Evolutionary conservation across 92 coral and sea anemone species (phyloP).

Genomic region (Porites lobata): DNA sequence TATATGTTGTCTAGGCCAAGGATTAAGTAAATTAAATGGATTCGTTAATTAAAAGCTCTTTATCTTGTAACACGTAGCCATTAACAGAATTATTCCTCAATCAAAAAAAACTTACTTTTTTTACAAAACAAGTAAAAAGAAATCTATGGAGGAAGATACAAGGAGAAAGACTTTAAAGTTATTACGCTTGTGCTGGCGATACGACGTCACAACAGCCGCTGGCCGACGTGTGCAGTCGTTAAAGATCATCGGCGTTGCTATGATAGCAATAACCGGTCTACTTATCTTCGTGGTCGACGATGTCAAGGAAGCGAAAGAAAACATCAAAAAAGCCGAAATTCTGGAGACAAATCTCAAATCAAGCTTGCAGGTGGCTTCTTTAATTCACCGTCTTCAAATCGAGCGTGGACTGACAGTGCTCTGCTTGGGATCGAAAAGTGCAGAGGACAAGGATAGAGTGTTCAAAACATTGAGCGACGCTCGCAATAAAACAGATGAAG

Average conservation of each 20-base stretch:
- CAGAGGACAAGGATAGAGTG: not conserved
- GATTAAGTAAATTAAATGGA: too few species aligned
- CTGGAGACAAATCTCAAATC: slow-evolving; percentile 40
- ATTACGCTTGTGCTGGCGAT: slow-evolving; percentile 32
- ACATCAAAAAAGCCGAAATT: slow-evolving; percentile 25
- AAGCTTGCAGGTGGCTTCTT: slow-evolving; percentile 59
- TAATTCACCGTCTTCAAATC: slow-evolving; percentile 72
- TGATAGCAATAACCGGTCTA: slow-evolving; percentile 53
- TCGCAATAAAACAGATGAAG: slow-evolving; percentile 23
- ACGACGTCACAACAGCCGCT: slow-evolving; percentile 55
- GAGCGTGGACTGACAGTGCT: slow-evolving; percentile 73
- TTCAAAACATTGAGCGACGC: slow-evolving; percentile 26
- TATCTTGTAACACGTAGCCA: too few species aligned
- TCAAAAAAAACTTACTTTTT: too few species aligned
- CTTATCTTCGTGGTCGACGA: slow-evolving; percentile 59
- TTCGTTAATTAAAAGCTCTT: too few species aligned
- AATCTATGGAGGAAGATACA: not conserved
- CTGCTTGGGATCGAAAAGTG: slow-evolving; percentile 69
- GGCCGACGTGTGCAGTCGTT: slow-evolving; percentile 50
- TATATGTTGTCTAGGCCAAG: too few species aligned
- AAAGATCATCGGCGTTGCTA: slow-evolving; percentile 70
- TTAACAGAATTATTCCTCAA: too few species aligned
- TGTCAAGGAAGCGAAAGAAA: slow-evolving; percentile 30
- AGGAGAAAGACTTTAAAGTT: not conserved
- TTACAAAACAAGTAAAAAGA: not conserved